Evolutionary conservation across 1,140 invertebrate genomes (phyloP).

Genomic region (Drosophila mojavensis): DNA sequence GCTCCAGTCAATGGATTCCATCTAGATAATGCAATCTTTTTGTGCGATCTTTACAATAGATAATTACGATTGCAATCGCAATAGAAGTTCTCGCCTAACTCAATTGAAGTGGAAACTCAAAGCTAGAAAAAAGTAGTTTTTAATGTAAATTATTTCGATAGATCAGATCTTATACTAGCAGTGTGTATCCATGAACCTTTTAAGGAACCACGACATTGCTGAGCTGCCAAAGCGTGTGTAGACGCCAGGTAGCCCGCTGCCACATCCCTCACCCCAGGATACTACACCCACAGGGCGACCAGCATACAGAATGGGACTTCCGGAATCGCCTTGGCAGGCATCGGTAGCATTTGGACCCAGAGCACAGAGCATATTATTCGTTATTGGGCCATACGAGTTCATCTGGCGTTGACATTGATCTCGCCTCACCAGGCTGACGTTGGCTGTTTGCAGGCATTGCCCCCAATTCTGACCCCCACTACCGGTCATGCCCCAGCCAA

Average conservation of each 20-base stretch:
- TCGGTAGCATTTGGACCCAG: slow-evolving; percentile 52
- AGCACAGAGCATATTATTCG: slow-evolving; percentile 84
- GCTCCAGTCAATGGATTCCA: too few species aligned
- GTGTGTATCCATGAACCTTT: background rate
- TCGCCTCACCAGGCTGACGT: slow-evolving; percentile 19
- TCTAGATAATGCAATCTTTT: too few species aligned
- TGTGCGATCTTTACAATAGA: too few species aligned
- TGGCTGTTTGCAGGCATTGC: slow-evolving; percentile 52
- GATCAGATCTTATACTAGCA: too few species aligned
- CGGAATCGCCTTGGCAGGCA: slow-evolving; percentile 66
- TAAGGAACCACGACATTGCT: slow-evolving; percentile 35
- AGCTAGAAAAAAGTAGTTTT: too few species aligned
- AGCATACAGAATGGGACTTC: slow-evolving; percentile 46
- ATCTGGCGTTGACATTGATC: slow-evolving; percentile 18
- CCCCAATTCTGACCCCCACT: background rate
- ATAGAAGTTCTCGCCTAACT: too few species aligned
- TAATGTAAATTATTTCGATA: background rate
- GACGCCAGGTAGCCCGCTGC: slow-evolving; percentile 85
- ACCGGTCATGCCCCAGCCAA: slow-evolving; percentile 56
- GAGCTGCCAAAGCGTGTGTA: slow-evolving; percentile 80
- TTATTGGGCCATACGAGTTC: background rate
- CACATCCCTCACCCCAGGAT: slow-evolving; percentile 86
- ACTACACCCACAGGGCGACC: slow-evolving; percentile 82
- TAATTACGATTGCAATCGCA: too few species aligned
- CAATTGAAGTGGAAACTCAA: slow-evolving; percentile 4